Conservation (phyloP, 64 coral and sea anemone species). For the Montipora sp. region DNA sequence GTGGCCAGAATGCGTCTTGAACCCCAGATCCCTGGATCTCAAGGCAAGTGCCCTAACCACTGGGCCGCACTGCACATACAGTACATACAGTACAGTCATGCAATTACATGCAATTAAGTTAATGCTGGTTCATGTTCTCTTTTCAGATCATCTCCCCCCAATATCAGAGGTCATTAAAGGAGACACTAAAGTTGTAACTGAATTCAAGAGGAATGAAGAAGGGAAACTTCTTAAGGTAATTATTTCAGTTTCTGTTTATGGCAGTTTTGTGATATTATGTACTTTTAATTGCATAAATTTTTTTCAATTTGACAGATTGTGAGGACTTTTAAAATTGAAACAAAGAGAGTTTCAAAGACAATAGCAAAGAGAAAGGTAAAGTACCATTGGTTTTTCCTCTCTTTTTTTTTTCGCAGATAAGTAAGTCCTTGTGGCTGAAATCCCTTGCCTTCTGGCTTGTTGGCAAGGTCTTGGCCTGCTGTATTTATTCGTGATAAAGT, state of each 20-base stretch:
- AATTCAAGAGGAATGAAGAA: constrained; percentile 95
- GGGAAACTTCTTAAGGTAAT: constrained; percentile 96
- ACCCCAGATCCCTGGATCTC: too few species aligned
- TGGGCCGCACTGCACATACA: too few species aligned
- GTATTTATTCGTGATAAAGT: too few species aligned
- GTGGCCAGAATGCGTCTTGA: too few species aligned
- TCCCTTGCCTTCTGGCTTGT: too few species aligned
- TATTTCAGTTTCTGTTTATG: neutral
- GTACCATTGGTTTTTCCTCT: neutral
- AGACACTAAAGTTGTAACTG: constrained; percentile 89
- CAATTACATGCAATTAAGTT: too few species aligned
- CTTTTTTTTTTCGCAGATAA: too few species aligned
- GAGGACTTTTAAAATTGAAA: constrained; percentile 96
- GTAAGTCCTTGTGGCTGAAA: too few species aligned
- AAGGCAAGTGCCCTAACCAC: too few species aligned
- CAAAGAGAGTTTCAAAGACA: constrained; percentile 87
- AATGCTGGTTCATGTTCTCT: neutral
- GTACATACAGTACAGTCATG: too few species aligned
- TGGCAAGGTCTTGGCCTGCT: too few species aligned
- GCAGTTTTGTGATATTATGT: neutral
- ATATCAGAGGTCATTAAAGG: constrained; percentile 79
- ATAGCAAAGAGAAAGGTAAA: constrained; percentile 97
- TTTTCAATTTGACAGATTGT: constrained; percentile 76
- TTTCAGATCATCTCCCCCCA: constrained; percentile 72
- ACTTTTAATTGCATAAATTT: too few species aligned